A percentile compares a stretch with the other conserved stretches of the same genome.
phyloP scores from a whole-genome alignment of 53 echinoderm and acorn worm genomes.

The Hippasteria phrygiana region DNA sequence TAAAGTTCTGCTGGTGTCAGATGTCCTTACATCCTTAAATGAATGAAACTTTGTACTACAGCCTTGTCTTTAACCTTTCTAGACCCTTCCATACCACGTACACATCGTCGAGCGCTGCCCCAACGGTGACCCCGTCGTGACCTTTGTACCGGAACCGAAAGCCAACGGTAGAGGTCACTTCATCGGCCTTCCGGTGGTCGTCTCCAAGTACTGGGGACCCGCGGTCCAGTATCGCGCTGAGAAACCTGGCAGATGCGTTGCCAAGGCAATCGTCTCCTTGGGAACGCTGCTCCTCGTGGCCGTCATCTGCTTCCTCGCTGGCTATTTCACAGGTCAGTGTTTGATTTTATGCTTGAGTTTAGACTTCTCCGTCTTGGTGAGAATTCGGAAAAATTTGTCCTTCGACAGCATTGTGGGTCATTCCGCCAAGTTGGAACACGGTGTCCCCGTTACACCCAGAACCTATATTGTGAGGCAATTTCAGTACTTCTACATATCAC shows the following conservation, averaged over 20 bases:
- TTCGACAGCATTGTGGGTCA: too few relatives aligned
- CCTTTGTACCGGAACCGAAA: slow-evolving; percentile 51
- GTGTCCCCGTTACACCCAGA: too few relatives aligned
- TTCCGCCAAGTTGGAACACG: too few relatives aligned
- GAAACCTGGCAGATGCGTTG: slow-evolving; percentile 41
- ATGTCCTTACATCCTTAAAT: not conserved
- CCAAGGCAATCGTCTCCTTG: slow-evolving; percentile 39
- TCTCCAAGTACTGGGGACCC: slow-evolving; percentile 38
- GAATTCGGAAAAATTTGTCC: too few relatives aligned
- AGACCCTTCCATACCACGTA: slow-evolving; percentile 24
- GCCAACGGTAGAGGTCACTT: slow-evolving; percentile 22
- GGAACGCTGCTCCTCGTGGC: slow-evolving; percentile 39
- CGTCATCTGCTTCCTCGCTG: slow-evolving; percentile 25
- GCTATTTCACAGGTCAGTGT: slow-evolving; percentile 43
- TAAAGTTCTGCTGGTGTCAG: too few relatives aligned
- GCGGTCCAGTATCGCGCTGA: not conserved
- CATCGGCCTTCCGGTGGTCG: slow-evolving; percentile 18
- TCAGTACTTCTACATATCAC: too few relatives aligned
- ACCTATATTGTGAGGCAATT: too few relatives aligned
- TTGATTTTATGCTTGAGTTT: not conserved
- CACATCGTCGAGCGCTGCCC: slow-evolving; percentile 10
- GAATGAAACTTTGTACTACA: not conserved
- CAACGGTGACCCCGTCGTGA: slow-evolving; percentile 33
- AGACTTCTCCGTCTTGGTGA: too few relatives aligned
- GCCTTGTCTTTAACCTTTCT: not conserved